Base-by-base conservation (phyloP, 2,888 invertebrate genomes). In the Dryobota labecula region DNA sequence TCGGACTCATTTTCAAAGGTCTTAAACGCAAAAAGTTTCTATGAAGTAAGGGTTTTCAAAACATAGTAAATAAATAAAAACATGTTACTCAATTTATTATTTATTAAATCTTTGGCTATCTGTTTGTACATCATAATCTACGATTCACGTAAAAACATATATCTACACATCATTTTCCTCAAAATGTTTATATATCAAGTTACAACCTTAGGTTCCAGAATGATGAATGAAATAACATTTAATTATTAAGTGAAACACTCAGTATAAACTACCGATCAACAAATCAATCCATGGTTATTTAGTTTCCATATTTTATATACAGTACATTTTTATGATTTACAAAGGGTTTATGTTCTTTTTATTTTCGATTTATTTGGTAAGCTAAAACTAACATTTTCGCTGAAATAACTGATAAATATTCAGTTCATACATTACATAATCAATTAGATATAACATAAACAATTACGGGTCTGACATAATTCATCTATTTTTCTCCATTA, bases 171-270 rank as follows among this genome's bases (percentile, higher is more conserved):
- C 89, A 92, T 92, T 92, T 92, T 92, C 86, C 84, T 92, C 89
- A 91, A 92, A 92, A 91, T 87, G 89, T 93, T 84, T 94, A 92
- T 93, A 93, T 94, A 94, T 93, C 92, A 89, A 95, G 92, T 94
- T 95, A 96, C 95, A 96, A 96, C 95, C 95, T 91, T 95, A 93
- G 84, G 93, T 95, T 95, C 91, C 95, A 92, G 90, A 91, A 90
- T 92, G 90, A 92, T 92, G 88, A 90, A 90, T 91, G 88, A 90
- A 90, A 90, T 90, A 87, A 81, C 70, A 75, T 84, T 84, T 87
- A 80, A 64, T 36, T 70, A 74, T 62, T 80, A 74, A 82, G 79
- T 74, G 69, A 86, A 83, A 84, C 70, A 84, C 83, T 80, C 61
- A 87, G 82, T 84, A 79, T 75, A 78, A 86, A 81, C 84, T 88